phyloP scores from a whole-genome alignment of 2,888 invertebrate genomes.

The Drosophila falleni region DNA sequence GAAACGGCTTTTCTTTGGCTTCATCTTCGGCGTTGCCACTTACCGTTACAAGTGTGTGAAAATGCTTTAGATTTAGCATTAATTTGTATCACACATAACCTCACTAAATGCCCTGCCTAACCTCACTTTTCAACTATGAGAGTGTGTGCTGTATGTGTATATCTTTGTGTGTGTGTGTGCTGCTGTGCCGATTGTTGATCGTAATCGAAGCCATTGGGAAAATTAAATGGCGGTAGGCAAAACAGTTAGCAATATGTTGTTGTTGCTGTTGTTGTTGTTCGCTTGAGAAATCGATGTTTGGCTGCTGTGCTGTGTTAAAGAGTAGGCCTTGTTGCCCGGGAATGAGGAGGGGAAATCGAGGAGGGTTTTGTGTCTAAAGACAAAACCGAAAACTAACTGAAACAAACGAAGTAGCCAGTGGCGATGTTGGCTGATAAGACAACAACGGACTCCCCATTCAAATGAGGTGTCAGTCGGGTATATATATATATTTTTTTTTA shows the following conservation, averaged over 20 bases:
- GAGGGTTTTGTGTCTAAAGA: slow-evolving; percentile 3
- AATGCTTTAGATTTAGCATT: slow-evolving; percentile 79
- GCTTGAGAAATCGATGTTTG: slow-evolving; percentile 53
- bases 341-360: neutral
- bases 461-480: slow-evolving; percentile 70
- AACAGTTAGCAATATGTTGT: slow-evolving; percentile 65
- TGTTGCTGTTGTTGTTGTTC: slow-evolving; percentile 26
- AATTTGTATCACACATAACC: slow-evolving; percentile 67
- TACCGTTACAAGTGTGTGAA: slow-evolving; percentile 79
- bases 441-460: slow-evolving; percentile 55
- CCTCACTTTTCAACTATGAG: slow-evolving; percentile 40
- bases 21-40: slow-evolving; percentile 41
- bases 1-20: slow-evolving; percentile 50
- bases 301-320: slow-evolving; percentile 24
- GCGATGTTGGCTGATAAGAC: slow-evolving; percentile 54
- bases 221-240: slow-evolving; percentile 68
- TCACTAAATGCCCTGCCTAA: slow-evolving; percentile 57
- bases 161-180: slow-evolving; percentile 6
- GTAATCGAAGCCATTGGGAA: slow-evolving; percentile 73
- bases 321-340: slow-evolving; percentile 1
- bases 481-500: too few relatives aligned
- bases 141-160: slow-evolving; percentile 1
- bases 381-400: slow-evolving; percentile 17
- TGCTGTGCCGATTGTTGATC: slow-evolving; percentile 67
- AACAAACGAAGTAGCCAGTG: slow-evolving; percentile 34